Base-by-base conservation (phyloP, 1,140 invertebrate species). In the Atta cephalotes region DNA sequence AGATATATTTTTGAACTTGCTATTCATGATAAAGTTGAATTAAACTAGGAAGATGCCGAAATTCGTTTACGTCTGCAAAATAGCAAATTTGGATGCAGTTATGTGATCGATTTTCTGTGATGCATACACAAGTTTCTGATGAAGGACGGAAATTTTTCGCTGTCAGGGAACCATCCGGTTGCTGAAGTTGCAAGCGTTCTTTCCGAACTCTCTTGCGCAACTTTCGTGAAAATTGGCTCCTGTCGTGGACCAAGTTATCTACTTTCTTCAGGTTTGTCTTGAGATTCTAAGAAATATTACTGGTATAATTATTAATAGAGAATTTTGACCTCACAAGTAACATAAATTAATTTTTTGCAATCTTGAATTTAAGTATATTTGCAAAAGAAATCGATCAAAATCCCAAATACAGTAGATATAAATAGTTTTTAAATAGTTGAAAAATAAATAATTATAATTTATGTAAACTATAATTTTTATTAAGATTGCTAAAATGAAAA, bases 81-180 rank as follows among this genome's bases (percentile, higher is more conserved):
- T 7, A 25, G 58, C 21, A 62, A 77, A 77, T 77, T 77, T 77
- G n/a, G 14, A 77, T 77, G 58, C 58, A 49, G n/a, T 39, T 62
- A 62, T 31, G 58, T 39, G 39, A 77, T 77, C 74, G 56, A 77
- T 77, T 77, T 77, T 62, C 56, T 58, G 35, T 77, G 35, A 63
- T 35, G 39, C 58, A 58, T 58, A 63, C 21, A 58, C 21, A 39
- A 39, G 58, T 77, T 77, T 77, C 35, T 77, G 74, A 77, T 62
- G 56, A 53, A n/a, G 58, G 58, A 28, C 56, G 21, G 14, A 77
- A 77, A 77, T 77, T 77, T 74, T 62, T 77, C 39, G 74, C 58
- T 60, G 72, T 77, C 72, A 31, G 31, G 31, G 31, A 60, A 56
- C 72, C 12, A 60, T 77, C 18, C 71, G 1, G 21, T 51, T 25